These are phyloP conservation scores for Dendrophyllia cribrosa DNA, from an alignment of 64 coral and sea anemone species.

Conservation along the genomic window DNA sequence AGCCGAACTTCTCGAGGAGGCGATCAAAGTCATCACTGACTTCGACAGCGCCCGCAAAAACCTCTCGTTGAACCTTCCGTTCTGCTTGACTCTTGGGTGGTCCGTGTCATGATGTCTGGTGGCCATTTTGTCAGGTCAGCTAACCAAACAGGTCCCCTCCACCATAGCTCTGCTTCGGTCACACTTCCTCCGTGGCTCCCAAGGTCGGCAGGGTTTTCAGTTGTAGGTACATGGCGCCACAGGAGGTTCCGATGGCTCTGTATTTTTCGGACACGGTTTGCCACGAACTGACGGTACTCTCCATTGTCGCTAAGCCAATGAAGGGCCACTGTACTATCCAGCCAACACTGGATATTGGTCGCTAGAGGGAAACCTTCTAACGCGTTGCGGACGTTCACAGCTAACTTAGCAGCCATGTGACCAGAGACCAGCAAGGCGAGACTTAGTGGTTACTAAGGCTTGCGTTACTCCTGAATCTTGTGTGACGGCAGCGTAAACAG, in stretches of 20 bases:
- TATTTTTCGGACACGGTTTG: neutral
- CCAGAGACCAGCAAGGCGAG: neutral
- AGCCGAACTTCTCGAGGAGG: neutral
- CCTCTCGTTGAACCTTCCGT: neutral
- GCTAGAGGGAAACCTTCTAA: too few species aligned
- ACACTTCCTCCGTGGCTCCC: neutral
- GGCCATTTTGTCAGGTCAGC: neutral
- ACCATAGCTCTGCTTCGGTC: conserved; percentile 4
- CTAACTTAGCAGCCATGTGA: neutral
- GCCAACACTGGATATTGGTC: neutral
- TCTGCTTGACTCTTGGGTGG: neutral
- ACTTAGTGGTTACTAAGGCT: conserved; percentile 10
- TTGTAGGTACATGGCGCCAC: conserved; percentile 7
- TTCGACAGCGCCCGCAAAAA: neutral
- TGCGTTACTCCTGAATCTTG: neutral
- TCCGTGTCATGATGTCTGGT: neutral
- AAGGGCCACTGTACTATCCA: neutral
- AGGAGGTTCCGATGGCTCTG: neutral
- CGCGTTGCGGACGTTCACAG: too few species aligned
- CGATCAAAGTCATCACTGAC: neutral
- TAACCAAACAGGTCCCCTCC: conserved; percentile 9
- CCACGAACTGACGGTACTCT: conserved; percentile 3
- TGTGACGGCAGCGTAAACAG: neutral
- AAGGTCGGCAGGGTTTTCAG: conserved; percentile 2
- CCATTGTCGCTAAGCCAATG: conserved; percentile 6